Evolutionary conservation across 2,113 vertebrate genomes (phyloP).

Genomic region (Puntigrus tetrazona): DNA sequence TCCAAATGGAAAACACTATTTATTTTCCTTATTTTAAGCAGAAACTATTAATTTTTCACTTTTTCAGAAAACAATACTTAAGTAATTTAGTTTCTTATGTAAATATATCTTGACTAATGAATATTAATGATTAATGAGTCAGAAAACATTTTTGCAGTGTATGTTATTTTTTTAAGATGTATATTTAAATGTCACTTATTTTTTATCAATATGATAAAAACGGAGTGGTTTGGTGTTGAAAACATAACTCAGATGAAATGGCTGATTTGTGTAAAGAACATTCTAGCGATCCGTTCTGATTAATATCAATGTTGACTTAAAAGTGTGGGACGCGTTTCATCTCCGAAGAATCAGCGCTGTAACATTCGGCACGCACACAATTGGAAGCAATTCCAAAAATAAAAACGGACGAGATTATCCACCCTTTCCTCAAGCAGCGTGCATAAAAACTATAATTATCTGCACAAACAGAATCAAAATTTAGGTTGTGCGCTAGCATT

Average conservation of each 20-base stretch:
- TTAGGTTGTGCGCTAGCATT: conserved; percentile 10
- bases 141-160: not conserved
- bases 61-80: not conserved
- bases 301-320: not conserved
- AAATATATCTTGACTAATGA: not conserved
- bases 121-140: not conserved
- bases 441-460: conserved; percentile 23
- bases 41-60: not conserved
- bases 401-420: not conserved
- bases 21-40: not conserved
- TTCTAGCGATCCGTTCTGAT: not conserved
- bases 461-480: conserved; percentile 34
- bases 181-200: too few species aligned
- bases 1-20: too few species aligned
- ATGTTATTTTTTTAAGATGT: not conserved
- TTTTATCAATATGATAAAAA: not conserved
- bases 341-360: not conserved
- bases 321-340: not conserved
- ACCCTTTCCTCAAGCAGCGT: conserved; percentile 6
- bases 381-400: conserved; percentile 20
- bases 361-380: not conserved
- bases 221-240: not conserved
- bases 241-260: not conserved
- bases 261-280: not conserved
- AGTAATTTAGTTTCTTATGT: not conserved